Percentiles rank a stretch among this genome's conserved stretches.
These are phyloP conservation scores for Lepetodrilus schrolli DNA, from an alignment of 2,888 invertebrate species.

Conservation along the genomic window DNA sequence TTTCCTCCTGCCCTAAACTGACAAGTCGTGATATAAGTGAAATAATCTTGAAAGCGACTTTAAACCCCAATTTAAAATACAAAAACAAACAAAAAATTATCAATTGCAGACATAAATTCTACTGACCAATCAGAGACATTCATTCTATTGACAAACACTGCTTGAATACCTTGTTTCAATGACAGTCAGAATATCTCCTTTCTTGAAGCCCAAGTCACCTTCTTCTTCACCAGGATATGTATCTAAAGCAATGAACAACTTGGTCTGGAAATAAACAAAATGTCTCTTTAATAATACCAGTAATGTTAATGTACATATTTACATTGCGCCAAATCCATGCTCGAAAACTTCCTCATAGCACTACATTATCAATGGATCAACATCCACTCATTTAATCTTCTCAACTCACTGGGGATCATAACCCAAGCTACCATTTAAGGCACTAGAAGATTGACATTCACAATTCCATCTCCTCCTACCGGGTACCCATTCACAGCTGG, in stretches of 20 bases:
- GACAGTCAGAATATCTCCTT: constrained; percentile 70
- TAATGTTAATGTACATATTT: constrained; percentile 16
- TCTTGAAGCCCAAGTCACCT: constrained; percentile 68
- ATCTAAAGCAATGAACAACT: constrained; percentile 63
- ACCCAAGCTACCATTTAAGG: too few species aligned
- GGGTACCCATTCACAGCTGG: too few species aligned
- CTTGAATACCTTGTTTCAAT: constrained; percentile 60
- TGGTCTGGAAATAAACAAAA: constrained; percentile 44
- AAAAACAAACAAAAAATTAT: not conserved
- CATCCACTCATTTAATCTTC: not conserved
- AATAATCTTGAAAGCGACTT: not conserved
- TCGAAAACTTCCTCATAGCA: not conserved
- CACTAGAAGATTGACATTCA: not conserved
- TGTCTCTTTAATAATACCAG: not conserved
- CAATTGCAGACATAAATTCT: too few species aligned
- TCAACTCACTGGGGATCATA: too few species aligned
- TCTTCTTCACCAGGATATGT: constrained; percentile 63
- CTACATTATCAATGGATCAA: not conserved
- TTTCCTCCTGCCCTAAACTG: not conserved
- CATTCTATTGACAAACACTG: not conserved
- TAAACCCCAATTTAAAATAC: not conserved
- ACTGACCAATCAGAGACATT: too few species aligned
- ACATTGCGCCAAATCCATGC: too few species aligned
- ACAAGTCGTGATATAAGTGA: not conserved
- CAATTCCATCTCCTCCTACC: too few species aligned